Base-by-base conservation (phyloP, 2,797 vertebrate genomes). In the Notolepis coatsorum region DNA sequence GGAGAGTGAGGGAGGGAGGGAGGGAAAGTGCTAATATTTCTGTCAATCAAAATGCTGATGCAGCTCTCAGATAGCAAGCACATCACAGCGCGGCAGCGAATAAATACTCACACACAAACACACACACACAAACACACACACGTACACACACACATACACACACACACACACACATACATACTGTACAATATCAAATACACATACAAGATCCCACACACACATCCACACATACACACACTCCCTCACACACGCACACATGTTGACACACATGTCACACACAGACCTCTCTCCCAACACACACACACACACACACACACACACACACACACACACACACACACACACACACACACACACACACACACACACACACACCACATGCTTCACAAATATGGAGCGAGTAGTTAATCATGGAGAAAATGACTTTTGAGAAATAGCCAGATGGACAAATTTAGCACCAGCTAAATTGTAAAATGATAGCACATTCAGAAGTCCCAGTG, bases 11-110 rank as follows among this genome's bases (percentile, higher is more conserved):
- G n/a, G 65, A 18, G 53, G 49, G 58, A 75, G 49, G 59, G 64
- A 74, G 35, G 47, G 55, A 73, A 75, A 74, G 72, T 68, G 75
- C 71, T 77, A 79, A 88, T 84, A 87, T 84, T 69, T 21, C 81
- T 85, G 77, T 86, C 86, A 86, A 50, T 87, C 84, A 86, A 55
- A 73, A 48, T 18, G 58, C 50, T 57, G 38, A 66, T 60, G 61
- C 21, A 47, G 27, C 3, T 8, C 2, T 49, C 18, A 0, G 24
- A 35, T 17, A 27, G 55, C 18, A 7, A 5, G 28, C 54, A 35
- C 2, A 28, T 47, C 3, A 0, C 2, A 17, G 33, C 28, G 18
- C 25, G 25, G 17, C 7, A 10, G 28, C 51, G 38, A 38, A 7
- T 31, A 39, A 15, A 38, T 9, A 18, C 35, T 7, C 37, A n/a